Evolutionary conservation across 2,113 vertebrate species (phyloP), one percentile per base, ranked within the genome.

Genomic region (Python bivittatus): DNA sequence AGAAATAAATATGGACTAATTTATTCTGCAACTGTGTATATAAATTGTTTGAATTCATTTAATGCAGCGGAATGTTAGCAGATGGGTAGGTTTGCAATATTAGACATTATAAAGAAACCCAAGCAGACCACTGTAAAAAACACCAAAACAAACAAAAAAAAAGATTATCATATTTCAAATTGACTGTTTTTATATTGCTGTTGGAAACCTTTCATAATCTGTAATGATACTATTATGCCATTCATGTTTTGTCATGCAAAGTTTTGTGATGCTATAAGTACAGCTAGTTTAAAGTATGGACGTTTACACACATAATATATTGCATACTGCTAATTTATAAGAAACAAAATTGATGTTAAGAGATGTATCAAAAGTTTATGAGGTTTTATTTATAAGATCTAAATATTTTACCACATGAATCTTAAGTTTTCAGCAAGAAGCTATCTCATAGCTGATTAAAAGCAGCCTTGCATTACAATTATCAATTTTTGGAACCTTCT

Each of bases 61-160:
- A 91, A 85, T 91, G 44, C 64, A 33, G 15, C 33, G 1, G 15
- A 85, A 86, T 72, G 68, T 87, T 87, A 87, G 23, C 4, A 5
- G 33, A n/a, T 68, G 22, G 68, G 84, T 52, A 91, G 48, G 48
- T 11, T 11, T 10, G n/a, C 57, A 3, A 61, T 4, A 94, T 92
- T 92, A 88, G 33, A 25, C 3, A 91, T 90, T 38, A 86, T 92
- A n/a, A 93, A 94, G 52, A 90, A 91, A 68, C 84, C 48, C 2
- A 53, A 88, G 10, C 2, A 89, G 0, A 29, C 61, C 91, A 93
- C 1, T 52, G 12, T 1, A n/a, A 0, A 44, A 29, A 72, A n/a
- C 23, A 64, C 22, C 22, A 23, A 64, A 64, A 64, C 61, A 29
- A 27, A 64, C 61, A 64, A 27, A 56, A 56, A 5, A 10, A 79